These are phyloP conservation scores for Spilogale gracilis DNA, from an alignment of 2,113 vertebrate species.

Conservation along the genomic window DNA sequence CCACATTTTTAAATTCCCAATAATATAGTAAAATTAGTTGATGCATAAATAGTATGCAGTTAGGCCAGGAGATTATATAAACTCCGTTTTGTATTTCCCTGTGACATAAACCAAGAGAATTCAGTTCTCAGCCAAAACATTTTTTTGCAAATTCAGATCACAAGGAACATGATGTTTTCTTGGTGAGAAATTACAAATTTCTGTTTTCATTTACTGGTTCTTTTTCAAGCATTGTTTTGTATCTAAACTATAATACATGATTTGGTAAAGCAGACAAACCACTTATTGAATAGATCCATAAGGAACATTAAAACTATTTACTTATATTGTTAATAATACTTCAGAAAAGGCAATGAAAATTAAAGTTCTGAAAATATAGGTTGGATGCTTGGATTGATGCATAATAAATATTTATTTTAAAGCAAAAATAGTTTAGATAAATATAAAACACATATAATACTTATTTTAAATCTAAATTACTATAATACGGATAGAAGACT, in stretches of 20 bases:
- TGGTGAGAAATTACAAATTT: conserved; percentile 80
- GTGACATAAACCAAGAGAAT: not conserved
- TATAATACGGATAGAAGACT: not conserved
- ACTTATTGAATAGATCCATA: conserved; percentile 71
- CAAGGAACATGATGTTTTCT: conserved; percentile 70
- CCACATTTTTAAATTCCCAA: not conserved
- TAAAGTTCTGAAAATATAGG: conserved; percentile 55
- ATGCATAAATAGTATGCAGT: not conserved
- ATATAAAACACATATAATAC: not conserved
- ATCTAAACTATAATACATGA: conserved; percentile 73
- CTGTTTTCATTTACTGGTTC: conserved; percentile 78
- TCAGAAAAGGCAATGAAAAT: conserved; percentile 66
- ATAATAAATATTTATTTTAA: not conserved
- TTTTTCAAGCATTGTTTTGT: conserved; percentile 80
- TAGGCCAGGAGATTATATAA: not conserved
- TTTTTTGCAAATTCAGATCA: conserved; percentile 70
- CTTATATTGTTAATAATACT: conserved; percentile 58
- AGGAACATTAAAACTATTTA: conserved; percentile 76
- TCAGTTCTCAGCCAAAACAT: not conserved
- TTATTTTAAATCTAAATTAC: conserved; percentile 37
- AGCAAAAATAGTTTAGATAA: not conserved
- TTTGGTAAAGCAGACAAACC: conserved; percentile 79
- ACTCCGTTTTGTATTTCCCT: conserved; percentile 2
- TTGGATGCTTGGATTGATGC: not conserved
- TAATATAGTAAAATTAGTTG: not conserved